Evolutionary conservation across 2,113 vertebrate species (phyloP), one percentile per base, ranked within the genome.

Genomic region (Oncorhynchus mykiss): DNA sequence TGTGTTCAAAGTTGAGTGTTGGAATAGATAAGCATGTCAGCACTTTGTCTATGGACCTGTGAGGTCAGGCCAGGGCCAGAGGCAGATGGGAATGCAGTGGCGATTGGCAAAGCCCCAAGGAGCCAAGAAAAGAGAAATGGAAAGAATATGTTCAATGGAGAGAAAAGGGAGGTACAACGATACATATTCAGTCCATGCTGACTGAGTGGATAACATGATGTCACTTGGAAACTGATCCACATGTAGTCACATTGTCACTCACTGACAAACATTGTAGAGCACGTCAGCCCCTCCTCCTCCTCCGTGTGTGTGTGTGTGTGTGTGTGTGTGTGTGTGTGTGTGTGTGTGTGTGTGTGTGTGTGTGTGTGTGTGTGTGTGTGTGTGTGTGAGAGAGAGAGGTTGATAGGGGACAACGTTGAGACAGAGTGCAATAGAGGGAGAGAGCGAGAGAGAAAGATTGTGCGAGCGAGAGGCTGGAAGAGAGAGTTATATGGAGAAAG

Each of bases 111-210:
- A 83, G 70, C 78, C 72, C 80, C 69, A 86, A 73, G 73, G 76
- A 88, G 78, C 78, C 83, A 85, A 83, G 79, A 81, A 85, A 77
- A 80, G 31, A 80, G 25, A 73, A 70, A 77, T 0, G 67, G 81
- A 83, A 88, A 85, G 74, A 82, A 83, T 78, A 79, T 80, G 79
- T 88, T 29, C 29, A 68, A 68, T 68, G 29, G n/a, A 20, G 67
- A 20, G 31, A 68, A 8, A 66, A 14, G 64, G 5, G 13, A 29
- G 13, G 7, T 9, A 66, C 24, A 66, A 25, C 68, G 76, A 80
- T 71, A 60, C 66, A 81, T 81, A 82, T 86, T 78, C 86, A 84
- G 76, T 22, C 69, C 31, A 34, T 65, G 49, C 29, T 48, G 66
- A 69, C 76, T 67, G 68, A 27, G 67, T 34, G 70, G 73, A 73